phyloP scores from a whole-genome alignment of 2,888 invertebrate genomes.

The Melinopterus prodromus region DNA sequence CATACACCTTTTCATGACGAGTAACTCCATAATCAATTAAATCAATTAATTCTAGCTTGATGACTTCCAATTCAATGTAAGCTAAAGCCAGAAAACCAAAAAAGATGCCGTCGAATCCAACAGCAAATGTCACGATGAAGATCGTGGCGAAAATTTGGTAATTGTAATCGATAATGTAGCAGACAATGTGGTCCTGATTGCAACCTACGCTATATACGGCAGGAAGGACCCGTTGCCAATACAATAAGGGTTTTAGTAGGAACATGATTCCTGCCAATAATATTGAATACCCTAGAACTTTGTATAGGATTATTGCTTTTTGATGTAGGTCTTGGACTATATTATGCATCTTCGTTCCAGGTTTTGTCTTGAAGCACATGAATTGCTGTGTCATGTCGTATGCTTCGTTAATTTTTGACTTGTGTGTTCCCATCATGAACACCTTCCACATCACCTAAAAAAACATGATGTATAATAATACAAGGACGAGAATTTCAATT shows the following conservation, averaged over 20 bases:
- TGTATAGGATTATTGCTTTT: neutral
- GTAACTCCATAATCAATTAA: neutral
- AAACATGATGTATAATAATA: no score
- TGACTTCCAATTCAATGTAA: neutral
- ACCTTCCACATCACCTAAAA: neutral
- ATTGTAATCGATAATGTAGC: neutral
- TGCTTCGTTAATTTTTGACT: neutral
- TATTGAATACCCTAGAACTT: neutral
- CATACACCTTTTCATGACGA: neutral
- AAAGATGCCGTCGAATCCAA: neutral
- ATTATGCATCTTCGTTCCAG: neutral
- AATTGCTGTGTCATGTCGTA: neutral
- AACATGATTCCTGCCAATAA: neutral
- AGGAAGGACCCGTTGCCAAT: neutral
- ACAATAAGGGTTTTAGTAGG: neutral
- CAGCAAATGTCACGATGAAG: neutral
- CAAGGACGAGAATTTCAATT: no score
- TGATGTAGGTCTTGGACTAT: neutral
- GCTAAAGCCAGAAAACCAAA: neutral
- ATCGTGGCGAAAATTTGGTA: neutral
- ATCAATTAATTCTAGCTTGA: neutral
- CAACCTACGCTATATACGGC: neutral
- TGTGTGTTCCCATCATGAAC: neutral
- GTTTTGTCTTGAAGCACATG: neutral
- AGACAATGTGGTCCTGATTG: neutral